Base-by-base conservation (phyloP, 2,888 invertebrate species). In the Napeogenes inachia region DNA sequence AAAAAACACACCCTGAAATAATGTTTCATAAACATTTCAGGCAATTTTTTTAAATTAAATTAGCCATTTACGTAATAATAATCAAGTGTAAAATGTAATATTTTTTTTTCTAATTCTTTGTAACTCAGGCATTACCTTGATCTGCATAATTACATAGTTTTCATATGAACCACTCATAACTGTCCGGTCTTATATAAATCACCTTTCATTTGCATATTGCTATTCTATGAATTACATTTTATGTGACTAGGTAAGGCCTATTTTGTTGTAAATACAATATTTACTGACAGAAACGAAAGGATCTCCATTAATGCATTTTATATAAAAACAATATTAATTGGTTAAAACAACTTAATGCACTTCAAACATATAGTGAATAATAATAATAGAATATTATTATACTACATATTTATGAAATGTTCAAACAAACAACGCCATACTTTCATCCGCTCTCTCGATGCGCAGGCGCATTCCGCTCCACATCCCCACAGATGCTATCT, bases 401-500 rank as follows among this genome's bases (percentile, higher is more conserved):
- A 10, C 6, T 3, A 50, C 3, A 10, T 50, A 50, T 50, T 47
- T 10, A 47, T 10, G 6, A 8, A 50, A 50, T 30, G 12, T 30
- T 4, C 30, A 50, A 30, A 50, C 30, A 50, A 50, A 42, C 42
- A 42, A 12, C 42, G 8, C 4, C 46, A 55, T 21, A 62, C 63
- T 63, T 63, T 63, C 63, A 59, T 57, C 57, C 57, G 54, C 57
- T 63, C 63, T 63, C 63, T 57, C 56, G 59, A 32, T 57, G 60
- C 59, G 59, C 35, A 35, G 35, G 35, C 35, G 30, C 56, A 60
- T 62, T 62, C 53, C 64, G 64, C 58, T 57, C 62, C 59, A 65
- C 62, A 61, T 61, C 61, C 57, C 54, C 33, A 57, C 32, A 62
- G 60, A 66, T 66, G 56, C 60, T 66, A 66, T 66, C 66, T 63